Evolutionary conservation across 2,888 invertebrate species (phyloP).

Genomic region (Hyles lineata): DNA sequence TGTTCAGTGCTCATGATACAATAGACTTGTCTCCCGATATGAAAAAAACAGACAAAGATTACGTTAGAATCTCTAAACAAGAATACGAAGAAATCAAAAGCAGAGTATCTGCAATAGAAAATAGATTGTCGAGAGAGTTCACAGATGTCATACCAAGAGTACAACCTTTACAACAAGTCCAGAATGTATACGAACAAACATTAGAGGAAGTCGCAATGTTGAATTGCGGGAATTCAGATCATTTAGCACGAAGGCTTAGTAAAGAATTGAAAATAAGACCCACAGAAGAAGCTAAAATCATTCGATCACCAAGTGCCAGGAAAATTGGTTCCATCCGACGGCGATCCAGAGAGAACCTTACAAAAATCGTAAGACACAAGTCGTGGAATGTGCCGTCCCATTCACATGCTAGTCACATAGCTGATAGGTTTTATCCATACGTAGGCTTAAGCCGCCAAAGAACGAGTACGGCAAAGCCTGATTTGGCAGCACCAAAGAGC

Average conservation of each 20-base stretch:
- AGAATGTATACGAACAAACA: constrained; percentile 90
- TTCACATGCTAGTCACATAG: constrained; percentile 70
- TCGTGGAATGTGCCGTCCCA: constrained; percentile 86
- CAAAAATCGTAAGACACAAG: constrained; percentile 85
- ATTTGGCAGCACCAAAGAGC: constrained; percentile 54
- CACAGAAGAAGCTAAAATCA: constrained; percentile 88
- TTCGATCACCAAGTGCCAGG: constrained; percentile 91
- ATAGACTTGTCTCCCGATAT: constrained; percentile 74
- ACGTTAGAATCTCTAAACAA: constrained; percentile 89
- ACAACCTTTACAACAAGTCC: constrained; percentile 87
- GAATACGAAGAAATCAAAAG: constrained; percentile 92
- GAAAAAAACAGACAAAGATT: constrained; percentile 82
- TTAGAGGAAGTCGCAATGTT: constrained; percentile 88
- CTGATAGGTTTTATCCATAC: constrained; percentile 82
- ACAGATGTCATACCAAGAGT: constrained; percentile 76
- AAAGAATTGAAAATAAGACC: constrained; percentile 90
- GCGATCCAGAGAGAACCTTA: constrained; percentile 87
- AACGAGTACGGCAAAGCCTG: constrained; percentile 66
- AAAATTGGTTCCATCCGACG: constrained; percentile 91
- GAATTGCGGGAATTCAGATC: constrained; percentile 87
- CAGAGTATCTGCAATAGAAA: constrained; percentile 89
- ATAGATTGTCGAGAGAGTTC: constrained; percentile 88
- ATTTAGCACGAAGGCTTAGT: constrained; percentile 88
- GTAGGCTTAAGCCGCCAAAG: constrained; percentile 78
- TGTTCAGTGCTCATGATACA: constrained; percentile 77